A percentile compares a stretch with the other conserved stretches of the same genome.
phyloP scores from a whole-genome alignment of 1,140 invertebrate genomes.

The Plutomurus gul region DNA sequence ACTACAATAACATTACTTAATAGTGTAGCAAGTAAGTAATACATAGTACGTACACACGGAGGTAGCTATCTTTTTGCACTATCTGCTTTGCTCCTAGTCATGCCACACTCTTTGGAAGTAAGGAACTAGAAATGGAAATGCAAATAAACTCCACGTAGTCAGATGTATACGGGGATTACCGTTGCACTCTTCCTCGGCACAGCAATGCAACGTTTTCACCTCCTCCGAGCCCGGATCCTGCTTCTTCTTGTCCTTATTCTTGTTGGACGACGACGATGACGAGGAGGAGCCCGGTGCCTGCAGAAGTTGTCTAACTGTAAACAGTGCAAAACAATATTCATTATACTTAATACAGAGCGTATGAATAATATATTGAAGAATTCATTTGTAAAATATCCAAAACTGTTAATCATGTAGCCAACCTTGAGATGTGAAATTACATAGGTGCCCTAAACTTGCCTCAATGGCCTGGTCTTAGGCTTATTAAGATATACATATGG shows the following conservation, averaged over 20 bases:
- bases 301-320: constrained; percentile 44
- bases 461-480: too few species aligned
- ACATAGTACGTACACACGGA: too few species aligned
- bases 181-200: constrained; percentile 41
- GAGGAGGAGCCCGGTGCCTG: not conserved
- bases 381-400: too few species aligned
- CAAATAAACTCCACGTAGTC: not conserved
- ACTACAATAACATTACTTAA: too few species aligned
- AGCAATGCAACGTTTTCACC: constrained; percentile 29
- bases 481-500: too few species aligned
- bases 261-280: not conserved
- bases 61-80: too few species aligned
- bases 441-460: too few species aligned
- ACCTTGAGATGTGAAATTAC: too few species aligned
- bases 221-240: not conserved
- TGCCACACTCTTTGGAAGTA: not conserved
- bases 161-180: not conserved
- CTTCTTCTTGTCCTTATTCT: not conserved
- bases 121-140: not conserved
- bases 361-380: too few species aligned
- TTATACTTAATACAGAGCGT: not conserved
- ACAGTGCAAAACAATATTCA: not conserved
- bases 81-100: too few species aligned
- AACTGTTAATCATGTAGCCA: too few species aligned
- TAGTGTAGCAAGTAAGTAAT: too few species aligned